Conservation (phyloP, 2,797 vertebrate species). For the Florisuga fusca region DNA sequence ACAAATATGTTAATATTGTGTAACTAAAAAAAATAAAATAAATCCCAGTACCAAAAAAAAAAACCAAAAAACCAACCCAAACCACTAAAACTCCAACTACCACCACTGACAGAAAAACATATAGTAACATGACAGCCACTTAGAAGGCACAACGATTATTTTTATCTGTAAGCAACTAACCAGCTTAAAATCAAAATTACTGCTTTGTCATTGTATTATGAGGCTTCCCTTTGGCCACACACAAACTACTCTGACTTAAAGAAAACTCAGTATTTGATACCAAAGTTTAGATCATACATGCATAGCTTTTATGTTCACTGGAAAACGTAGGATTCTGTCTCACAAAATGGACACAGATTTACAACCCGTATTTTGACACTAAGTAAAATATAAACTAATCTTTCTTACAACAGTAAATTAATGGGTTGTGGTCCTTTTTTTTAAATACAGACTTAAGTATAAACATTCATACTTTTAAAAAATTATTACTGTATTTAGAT, state of each 20-base stretch:
- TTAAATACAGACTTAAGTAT: neutral
- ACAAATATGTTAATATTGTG: neutral
- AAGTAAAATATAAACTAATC: neutral
- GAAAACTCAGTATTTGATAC: neutral
- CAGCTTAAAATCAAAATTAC: neutral
- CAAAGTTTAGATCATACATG: neutral
- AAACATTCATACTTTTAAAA: neutral
- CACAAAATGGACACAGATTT: neutral
- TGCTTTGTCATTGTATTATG: neutral
- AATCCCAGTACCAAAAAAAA: neutral
- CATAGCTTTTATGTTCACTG: neutral
- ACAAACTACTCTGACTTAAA: neutral
- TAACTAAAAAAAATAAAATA: neutral
- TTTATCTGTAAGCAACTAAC: neutral
- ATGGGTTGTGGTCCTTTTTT: neutral
- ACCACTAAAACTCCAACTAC: neutral
- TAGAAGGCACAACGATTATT: neutral
- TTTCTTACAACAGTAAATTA: neutral
- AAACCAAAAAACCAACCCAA: neutral
- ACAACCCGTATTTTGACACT: neutral
- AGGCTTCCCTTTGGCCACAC: neutral
- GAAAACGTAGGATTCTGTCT: fast-evolving
- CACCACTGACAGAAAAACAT: neutral
- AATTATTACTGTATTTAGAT: neutral
- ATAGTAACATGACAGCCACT: neutral